Evolutionary conservation across 2,797 vertebrate species (phyloP).

Genomic region (Sardinella longiceps): DNA sequence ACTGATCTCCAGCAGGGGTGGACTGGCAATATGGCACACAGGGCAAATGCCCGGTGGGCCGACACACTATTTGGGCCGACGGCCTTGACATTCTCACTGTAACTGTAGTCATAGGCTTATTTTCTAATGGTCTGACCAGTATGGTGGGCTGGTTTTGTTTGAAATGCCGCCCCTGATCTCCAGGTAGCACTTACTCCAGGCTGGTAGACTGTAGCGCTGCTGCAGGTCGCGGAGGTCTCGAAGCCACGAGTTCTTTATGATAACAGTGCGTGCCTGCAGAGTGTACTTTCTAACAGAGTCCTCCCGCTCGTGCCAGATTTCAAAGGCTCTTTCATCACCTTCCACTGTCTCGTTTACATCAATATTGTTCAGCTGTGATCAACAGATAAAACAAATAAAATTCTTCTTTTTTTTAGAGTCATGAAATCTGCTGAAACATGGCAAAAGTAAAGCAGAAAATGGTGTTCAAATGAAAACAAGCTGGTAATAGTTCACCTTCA

Average conservation of each 20-base stretch:
- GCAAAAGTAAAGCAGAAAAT: neutral
- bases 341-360: constrained; percentile 94
- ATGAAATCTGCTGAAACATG: neutral
- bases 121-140: too few relatives aligned
- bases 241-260: constrained; percentile 96
- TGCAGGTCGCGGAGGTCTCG: constrained; percentile 91
- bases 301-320: constrained; percentile 97
- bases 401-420: too few relatives aligned
- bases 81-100: too few relatives aligned
- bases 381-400: neutral
- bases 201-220: constrained; percentile 84
- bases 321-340: constrained; percentile 94
- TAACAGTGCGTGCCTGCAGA: constrained; percentile 89
- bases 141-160: too few relatives aligned
- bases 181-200: constrained; percentile 84
- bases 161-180: too few relatives aligned
- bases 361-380: constrained; percentile 86
- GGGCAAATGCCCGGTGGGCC: too few relatives aligned
- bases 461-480: neutral
- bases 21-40: too few relatives aligned
- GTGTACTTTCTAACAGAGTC: constrained; percentile 96
- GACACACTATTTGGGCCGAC: too few relatives aligned
- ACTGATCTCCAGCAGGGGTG: too few relatives aligned
- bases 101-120: too few relatives aligned
- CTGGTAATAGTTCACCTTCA: constrained; percentile 82